Percentiles rank a stretch among this genome's conserved stretches.
Conservation (phyloP, 2,113 vertebrate species). For the Aegotheles bennettii region DNA sequence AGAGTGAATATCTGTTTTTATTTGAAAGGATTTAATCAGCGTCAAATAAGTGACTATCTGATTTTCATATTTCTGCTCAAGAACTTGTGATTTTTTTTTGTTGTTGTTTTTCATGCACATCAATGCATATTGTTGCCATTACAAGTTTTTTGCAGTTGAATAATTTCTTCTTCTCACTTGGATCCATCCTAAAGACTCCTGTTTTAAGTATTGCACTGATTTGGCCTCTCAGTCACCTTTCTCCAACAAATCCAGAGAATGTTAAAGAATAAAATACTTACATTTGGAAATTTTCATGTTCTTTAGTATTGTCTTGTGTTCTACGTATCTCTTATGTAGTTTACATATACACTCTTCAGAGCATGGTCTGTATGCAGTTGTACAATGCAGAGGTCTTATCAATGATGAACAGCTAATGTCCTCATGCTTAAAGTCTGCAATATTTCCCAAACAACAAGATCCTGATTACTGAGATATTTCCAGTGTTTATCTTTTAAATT, state of each 20-base stretch:
- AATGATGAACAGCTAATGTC: not conserved
- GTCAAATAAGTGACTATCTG: not conserved
- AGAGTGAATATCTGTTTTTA: not conserved
- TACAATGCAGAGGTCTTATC: not conserved
- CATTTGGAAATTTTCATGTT: not conserved
- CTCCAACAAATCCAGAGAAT: not conserved
- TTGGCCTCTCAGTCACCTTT: not conserved
- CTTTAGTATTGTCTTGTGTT: not conserved
- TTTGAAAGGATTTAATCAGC: not conserved
- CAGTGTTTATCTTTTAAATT: not conserved
- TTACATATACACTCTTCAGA: not conserved
- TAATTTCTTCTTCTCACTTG: not conserved
- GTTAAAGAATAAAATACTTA: not conserved
- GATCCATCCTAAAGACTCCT: not conserved
- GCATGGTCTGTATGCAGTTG: not conserved
- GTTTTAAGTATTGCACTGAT: not conserved
- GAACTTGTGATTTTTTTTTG: not conserved
- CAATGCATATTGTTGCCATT: not conserved
- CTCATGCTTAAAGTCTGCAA: not conserved
- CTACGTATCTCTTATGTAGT: not conserved
- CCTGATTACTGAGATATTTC: not conserved
- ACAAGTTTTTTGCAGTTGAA: not conserved
- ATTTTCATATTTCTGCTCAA: conserved; percentile 3
- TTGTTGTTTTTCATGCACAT: not conserved
- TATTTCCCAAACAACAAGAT: not conserved